These are phyloP conservation scores for Pseudomyrmex dendroicus DNA, from an alignment of 1,140 invertebrate genomes.

Conservation along the genomic window DNA sequence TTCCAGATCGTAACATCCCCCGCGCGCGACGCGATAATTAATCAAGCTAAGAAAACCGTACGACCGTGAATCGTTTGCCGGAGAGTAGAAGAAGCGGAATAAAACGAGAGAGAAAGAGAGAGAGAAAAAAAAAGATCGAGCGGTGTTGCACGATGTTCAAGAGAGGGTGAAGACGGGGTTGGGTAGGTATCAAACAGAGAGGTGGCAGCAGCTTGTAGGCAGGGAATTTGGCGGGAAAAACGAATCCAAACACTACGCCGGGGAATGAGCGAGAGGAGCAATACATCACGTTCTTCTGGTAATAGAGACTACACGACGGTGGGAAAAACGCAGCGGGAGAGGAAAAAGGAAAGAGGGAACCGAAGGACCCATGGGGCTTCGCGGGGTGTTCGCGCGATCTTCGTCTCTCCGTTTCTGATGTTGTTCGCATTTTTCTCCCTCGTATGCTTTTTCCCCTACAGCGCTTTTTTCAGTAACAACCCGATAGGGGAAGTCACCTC, in stretches of 20 bases:
- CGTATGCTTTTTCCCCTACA: conserved; percentile 59
- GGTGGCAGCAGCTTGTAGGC: conserved; percentile 75
- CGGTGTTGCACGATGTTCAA: conserved; percentile 19
- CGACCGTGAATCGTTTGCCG: conserved; percentile 67
- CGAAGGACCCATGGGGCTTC: conserved; percentile 40
- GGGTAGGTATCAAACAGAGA: conserved; percentile 55
- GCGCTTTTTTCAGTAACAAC: conserved; percentile 42
- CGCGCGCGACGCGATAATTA: conserved; percentile 78
- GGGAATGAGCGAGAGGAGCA: conserved; percentile 76
- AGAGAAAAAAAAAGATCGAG: conserved; percentile 3
- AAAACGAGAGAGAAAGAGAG: conserved; percentile 4
- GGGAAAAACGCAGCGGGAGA: conserved; percentile 39
- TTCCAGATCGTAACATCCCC: conserved; percentile 59
- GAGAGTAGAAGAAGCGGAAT: conserved; percentile 19
- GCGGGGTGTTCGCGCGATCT: conserved; percentile 58
- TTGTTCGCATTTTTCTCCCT: conserved; percentile 56
- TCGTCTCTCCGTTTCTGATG: conserved; percentile 40
- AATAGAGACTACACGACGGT: conserved; percentile 66
- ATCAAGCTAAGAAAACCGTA: conserved; percentile 77
- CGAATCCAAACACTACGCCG: conserved; percentile 81
- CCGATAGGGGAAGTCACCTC: conserved; percentile 63
- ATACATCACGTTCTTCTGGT: conserved; percentile 82
- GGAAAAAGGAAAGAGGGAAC: conserved; percentile 44
- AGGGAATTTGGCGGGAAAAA: conserved; percentile 84
- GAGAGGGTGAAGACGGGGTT: not conserved